Evolutionary conservation across 2,797 vertebrate genomes (phyloP).

Genomic region (Chloroceryle inda): DNA sequence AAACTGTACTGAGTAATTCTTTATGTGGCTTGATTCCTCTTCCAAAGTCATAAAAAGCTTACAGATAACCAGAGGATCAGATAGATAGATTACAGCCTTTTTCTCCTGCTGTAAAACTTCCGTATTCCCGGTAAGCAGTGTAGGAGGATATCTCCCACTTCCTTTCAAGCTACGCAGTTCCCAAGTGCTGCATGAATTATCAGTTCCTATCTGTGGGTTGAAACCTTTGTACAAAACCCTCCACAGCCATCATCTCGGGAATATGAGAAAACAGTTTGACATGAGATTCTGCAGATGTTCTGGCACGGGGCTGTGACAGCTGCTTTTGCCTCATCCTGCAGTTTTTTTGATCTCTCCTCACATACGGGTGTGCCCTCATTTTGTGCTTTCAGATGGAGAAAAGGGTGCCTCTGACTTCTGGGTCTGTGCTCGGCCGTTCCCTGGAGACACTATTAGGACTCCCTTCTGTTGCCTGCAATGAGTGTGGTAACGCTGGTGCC

Average conservation of each 20-base stretch:
- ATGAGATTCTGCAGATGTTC: conserved; percentile 57
- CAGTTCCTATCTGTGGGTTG: conserved; percentile 45
- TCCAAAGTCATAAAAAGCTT: conserved; percentile 39
- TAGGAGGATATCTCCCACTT: conserved; percentile 54
- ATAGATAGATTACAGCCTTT: conserved; percentile 30
- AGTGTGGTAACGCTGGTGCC: rapidly evolving
- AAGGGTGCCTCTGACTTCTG: neutral
- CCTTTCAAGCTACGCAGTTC: conserved; percentile 26
- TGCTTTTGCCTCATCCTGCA: conserved; percentile 30
- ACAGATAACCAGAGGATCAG: conserved; percentile 26
- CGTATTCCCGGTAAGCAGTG: conserved; percentile 13
- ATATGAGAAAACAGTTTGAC: conserved; percentile 10
- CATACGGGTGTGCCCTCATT: rapidly evolving
- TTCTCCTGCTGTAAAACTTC: conserved; percentile 32
- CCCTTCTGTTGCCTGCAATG: neutral
- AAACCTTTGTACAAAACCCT: conserved; percentile 10
- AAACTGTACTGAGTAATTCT: neutral
- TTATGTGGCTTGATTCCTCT: conserved; percentile 6
- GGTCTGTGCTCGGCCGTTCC: rapidly evolving
- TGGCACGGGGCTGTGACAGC: neutral
- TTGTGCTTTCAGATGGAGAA: neutral
- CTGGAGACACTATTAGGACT: neutral
- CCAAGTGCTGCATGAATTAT: conserved; percentile 22
- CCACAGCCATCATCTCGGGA: conserved; percentile 58
- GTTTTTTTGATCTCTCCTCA: neutral